Evolutionary conservation across 2,113 vertebrate species (phyloP).

Genomic region (Gambusia holbrooki): DNA sequence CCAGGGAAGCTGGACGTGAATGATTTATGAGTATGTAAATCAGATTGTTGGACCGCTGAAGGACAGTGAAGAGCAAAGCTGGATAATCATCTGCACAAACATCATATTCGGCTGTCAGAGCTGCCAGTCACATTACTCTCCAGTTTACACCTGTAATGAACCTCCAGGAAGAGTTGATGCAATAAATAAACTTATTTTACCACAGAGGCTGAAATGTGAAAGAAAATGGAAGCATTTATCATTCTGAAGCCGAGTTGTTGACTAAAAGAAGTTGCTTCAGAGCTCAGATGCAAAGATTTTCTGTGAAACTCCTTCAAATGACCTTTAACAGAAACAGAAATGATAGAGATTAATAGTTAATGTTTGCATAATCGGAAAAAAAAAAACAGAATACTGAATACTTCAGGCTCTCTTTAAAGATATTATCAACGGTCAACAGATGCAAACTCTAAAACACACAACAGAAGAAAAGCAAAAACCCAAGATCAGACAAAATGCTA

Average conservation of each 20-base stretch:
- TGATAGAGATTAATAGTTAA: no score
- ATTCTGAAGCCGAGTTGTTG: no score
- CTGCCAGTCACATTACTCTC: conserved; percentile 35
- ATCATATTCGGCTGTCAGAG: conserved; percentile 32
- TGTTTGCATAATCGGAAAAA: no score
- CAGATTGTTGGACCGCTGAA: conserved; percentile 56
- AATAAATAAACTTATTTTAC: conserved; percentile 39
- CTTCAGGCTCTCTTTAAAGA: no score
- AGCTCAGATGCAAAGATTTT: neutral
- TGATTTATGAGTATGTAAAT: conserved; percentile 75
- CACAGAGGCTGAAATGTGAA: conserved; percentile 14
- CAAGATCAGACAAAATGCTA: no score
- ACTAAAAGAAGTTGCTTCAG: no score
- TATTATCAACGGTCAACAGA: no score
- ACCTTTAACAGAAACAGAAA: neutral
- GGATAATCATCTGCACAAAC: conserved; percentile 8
- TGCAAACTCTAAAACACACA: no score
- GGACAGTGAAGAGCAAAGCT: conserved; percentile 55
- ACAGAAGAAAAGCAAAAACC: no score
- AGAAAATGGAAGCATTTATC: conserved; percentile 24
- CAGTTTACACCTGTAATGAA: conserved; percentile 12
- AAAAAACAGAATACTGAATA: no score
- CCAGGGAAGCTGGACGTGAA: conserved; percentile 56
- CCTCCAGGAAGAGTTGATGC: conserved; percentile 20
- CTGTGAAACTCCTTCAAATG: neutral